phyloP scores from a whole-genome alignment of 2,113 vertebrate species.

The Paralichthys olivaceus region DNA sequence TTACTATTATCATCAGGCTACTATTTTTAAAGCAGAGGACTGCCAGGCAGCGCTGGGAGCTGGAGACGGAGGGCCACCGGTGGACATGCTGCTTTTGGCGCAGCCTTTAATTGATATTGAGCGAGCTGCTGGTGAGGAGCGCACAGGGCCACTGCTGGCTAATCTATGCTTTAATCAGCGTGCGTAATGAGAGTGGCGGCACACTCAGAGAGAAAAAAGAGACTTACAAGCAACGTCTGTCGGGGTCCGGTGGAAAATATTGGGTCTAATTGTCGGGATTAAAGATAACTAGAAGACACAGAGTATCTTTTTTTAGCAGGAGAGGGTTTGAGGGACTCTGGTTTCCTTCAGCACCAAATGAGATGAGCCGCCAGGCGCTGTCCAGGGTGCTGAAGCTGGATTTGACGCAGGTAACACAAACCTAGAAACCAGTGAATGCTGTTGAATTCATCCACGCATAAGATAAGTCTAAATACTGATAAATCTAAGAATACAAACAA shows the following conservation, averaged over 20 bases:
- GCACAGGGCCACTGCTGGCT: constrained; percentile 99
- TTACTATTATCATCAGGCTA: constrained; percentile 15
- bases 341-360: constrained; percentile 46
- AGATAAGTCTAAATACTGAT: too few species aligned
- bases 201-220: constrained; percentile 95
- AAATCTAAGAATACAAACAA: background rate
- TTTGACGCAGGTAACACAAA: background rate
- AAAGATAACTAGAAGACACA: constrained; percentile 94
- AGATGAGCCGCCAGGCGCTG: constrained; percentile 29
- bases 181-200: constrained; percentile 99
- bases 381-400: constrained; percentile 58
- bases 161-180: constrained; percentile 99
- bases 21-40: constrained; percentile 88
- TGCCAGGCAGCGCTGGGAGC: constrained; percentile 83
- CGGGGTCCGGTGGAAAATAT: constrained; percentile 96
- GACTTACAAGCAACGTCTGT: constrained; percentile 99
- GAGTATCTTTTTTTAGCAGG: constrained; percentile 85
- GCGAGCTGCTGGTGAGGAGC: constrained; percentile 97
- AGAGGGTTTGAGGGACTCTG: constrained; percentile 72
- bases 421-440: background rate
- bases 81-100: constrained; percentile 88
- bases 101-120: constrained; percentile 99
- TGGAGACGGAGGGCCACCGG: constrained; percentile 80
- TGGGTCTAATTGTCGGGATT: constrained; percentile 96
- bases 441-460: too few species aligned